Conservation (phyloP, 2,888 invertebrate genomes). For the Cataglyphis albicans region DNA sequence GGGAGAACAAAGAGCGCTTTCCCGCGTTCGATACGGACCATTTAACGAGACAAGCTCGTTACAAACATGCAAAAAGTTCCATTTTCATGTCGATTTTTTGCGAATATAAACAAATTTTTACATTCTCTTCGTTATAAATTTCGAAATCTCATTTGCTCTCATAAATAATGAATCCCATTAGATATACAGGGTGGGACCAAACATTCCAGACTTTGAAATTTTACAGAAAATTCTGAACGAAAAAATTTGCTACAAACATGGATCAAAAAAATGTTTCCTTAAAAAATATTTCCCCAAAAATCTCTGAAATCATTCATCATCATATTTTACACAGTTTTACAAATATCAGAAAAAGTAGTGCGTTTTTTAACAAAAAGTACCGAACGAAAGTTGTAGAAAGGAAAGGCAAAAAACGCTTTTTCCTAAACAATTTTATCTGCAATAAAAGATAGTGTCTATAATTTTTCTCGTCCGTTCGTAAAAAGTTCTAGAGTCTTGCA, state of each 20-base stretch:
- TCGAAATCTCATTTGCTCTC: constrained; percentile 8
- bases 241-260: too few relatives aligned
- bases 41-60: constrained; percentile 35
- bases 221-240: too few relatives aligned
- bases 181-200: background rate
- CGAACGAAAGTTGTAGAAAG: too few relatives aligned
- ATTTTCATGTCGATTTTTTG: constrained; percentile 1
- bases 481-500: background rate
- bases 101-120: constrained; percentile 43
- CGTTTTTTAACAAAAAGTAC: too few relatives aligned
- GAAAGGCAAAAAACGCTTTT: background rate
- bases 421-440: background rate
- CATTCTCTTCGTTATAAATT: constrained; percentile 54
- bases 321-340: too few relatives aligned
- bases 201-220: too few relatives aligned
- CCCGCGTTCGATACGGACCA: constrained; percentile 32
- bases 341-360: too few relatives aligned
- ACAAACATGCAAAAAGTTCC: background rate
- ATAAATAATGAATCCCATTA: background rate
- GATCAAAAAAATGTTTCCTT: too few relatives aligned
- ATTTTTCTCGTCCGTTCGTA: background rate
- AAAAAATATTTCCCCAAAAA: too few relatives aligned
- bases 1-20: constrained; percentile 11
- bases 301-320: too few relatives aligned
- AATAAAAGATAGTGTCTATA: background rate